Evolutionary conservation across 2,888 invertebrate species (phyloP).

Genomic region (Mellilla xanthometata): DNA sequence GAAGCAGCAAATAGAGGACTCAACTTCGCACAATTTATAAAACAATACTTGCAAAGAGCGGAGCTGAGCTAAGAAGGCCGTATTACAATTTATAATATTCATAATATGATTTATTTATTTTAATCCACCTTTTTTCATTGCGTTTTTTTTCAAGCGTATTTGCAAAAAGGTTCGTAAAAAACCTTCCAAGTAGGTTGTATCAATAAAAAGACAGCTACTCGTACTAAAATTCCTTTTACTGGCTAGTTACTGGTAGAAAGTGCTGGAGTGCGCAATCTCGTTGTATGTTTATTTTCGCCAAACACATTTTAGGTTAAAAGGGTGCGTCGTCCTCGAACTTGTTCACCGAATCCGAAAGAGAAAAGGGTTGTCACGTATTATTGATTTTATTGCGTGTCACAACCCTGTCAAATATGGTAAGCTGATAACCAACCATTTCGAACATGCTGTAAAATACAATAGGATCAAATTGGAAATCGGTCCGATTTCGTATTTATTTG

Average conservation of each 20-base stretch:
- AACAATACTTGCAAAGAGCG: constrained; percentile 8
- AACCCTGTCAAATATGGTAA: background rate
- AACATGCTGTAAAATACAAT: background rate
- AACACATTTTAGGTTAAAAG: constrained; percentile 8
- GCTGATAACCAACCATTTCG: background rate
- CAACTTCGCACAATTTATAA: constrained; percentile 1
- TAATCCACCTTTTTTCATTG: too few species aligned
- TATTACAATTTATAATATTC: too few species aligned
- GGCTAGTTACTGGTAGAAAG: background rate
- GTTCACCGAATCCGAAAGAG: constrained; percentile 7
- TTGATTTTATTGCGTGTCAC: constrained; percentile 15
- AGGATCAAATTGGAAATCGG: background rate
- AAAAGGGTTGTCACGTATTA: constrained; percentile 15
- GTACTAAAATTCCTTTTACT: background rate
- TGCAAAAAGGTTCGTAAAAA: too few species aligned
- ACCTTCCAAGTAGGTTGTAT: background rate
- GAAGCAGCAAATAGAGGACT: background rate
- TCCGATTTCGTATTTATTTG: too few species aligned
- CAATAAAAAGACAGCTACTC: background rate
- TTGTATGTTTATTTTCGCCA: constrained; percentile 2
- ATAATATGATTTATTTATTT: too few species aligned
- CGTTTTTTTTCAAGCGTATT: too few species aligned
- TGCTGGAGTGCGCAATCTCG: background rate
- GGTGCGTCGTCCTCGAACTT: constrained; percentile 4
- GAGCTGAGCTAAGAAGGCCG: background rate